Conservation (phyloP, 2,888 invertebrate species). For the Cephonodes hylas region DNA sequence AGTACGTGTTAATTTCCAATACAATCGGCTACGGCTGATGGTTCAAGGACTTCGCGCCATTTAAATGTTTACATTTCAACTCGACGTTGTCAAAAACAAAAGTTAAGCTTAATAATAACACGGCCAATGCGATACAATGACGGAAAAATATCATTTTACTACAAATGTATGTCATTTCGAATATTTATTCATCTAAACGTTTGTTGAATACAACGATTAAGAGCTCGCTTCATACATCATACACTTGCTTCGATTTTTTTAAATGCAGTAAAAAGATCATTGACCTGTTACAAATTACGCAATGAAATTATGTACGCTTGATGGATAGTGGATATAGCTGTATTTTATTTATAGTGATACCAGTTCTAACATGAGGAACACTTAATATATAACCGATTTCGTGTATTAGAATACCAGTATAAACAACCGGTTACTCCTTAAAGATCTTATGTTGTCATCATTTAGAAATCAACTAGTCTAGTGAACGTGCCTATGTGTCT, state of each 20-base stretch:
- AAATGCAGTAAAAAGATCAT: not conserved
- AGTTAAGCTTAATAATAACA: slow-evolving; percentile 12
- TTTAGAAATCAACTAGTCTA: not conserved
- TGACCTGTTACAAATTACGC: not conserved
- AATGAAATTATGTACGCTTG: not conserved
- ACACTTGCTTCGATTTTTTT: not conserved
- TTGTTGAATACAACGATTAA: not conserved
- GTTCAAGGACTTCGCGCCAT: slow-evolving; percentile 61
- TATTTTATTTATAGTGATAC: not conserved
- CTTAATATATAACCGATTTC: not conserved
- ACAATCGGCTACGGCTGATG: slow-evolving; percentile 55
- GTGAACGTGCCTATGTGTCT: too few species aligned
- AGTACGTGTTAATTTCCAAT: slow-evolving; percentile 58
- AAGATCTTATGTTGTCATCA: not conserved
- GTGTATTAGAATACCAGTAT: not conserved
- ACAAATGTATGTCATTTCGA: too few species aligned
- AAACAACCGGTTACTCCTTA: not conserved
- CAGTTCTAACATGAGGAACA: not conserved
- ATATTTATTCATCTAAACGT: not conserved
- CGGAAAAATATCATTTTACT: not conserved
- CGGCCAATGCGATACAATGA: not conserved
- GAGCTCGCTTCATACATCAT: not conserved
- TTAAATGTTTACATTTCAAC: slow-evolving; percentile 62
- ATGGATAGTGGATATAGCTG: not conserved
- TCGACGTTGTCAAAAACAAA: slow-evolving; percentile 46